These are phyloP conservation scores for Tanytarsus gracilentus DNA, from an alignment of 2,888 invertebrate genomes.

Conservation along the genomic window DNA sequence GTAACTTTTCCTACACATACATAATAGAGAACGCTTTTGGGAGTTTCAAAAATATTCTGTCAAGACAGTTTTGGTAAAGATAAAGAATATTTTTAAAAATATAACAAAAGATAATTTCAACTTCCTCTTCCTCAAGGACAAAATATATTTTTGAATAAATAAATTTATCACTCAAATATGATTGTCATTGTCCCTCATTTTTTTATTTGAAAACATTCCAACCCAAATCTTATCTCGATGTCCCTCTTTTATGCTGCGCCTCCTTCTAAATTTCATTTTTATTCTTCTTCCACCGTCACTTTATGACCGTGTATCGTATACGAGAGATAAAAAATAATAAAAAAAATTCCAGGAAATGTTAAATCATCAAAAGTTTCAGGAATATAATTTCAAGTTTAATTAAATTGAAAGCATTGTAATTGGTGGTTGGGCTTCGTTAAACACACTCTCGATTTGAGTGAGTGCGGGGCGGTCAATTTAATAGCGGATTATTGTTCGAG, in stretches of 20 bases:
- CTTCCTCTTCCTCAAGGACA: neutral
- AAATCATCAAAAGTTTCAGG: neutral
- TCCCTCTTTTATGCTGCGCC: neutral
- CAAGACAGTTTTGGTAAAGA: too few species aligned
- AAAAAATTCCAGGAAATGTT: too few species aligned
- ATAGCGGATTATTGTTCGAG: neutral
- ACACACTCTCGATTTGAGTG: too few species aligned
- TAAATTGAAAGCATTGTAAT: conserved; percentile 28
- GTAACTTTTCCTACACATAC: neutral
- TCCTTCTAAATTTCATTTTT: too few species aligned
- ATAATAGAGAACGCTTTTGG: neutral
- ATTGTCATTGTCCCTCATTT: neutral
- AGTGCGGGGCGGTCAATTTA: too few species aligned
- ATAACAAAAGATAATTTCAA: neutral
- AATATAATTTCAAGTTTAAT: conserved; percentile 26
- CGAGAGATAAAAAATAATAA: too few species aligned
- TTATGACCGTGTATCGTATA: too few species aligned
- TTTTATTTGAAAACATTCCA: too few species aligned
- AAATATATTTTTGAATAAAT: conserved; percentile 11
- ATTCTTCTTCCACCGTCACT: too few species aligned
- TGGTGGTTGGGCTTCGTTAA: conserved; percentile 25
- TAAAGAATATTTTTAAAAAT: neutral
- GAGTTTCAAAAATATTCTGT: too few species aligned
- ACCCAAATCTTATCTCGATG: neutral
- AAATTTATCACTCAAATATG: neutral